Evolutionary conservation across 2,113 vertebrate genomes (phyloP).

Genomic region (Gallinago media): DNA sequence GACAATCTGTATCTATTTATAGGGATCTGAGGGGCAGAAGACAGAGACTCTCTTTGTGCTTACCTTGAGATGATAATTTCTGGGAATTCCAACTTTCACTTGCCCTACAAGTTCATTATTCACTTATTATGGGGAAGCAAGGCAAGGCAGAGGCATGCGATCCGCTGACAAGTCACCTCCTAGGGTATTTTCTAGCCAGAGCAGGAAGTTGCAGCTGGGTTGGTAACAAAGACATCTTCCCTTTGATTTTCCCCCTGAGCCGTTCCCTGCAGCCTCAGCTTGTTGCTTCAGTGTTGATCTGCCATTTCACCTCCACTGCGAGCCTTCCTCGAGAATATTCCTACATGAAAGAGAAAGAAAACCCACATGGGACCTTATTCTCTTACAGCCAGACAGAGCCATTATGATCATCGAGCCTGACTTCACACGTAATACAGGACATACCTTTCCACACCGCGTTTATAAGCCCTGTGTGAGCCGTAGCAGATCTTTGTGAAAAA

Average conservation of each 20-base stretch:
- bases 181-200: constrained; percentile 56
- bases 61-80: neutral
- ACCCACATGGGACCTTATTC: neutral
- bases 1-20: neutral
- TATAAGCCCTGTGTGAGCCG: neutral
- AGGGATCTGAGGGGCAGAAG: neutral
- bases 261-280: neutral
- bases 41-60: constrained; percentile 7
- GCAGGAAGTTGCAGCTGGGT: constrained; percentile 58
- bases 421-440: constrained; percentile 4
- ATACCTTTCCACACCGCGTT: constrained; percentile 19
- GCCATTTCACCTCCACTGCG: neutral
- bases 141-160: neutral
- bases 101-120: neutral
- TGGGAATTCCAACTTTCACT: constrained; percentile 46
- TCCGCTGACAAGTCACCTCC: constrained; percentile 32
- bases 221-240: neutral
- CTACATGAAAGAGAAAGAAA: neutral
- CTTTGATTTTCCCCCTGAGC: neutral
- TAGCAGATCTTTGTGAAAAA: neutral
- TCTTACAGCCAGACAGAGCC: neutral
- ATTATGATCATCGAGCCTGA: neutral
- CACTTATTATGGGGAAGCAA: constrained; percentile 9
- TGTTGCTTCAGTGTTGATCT: neutral
- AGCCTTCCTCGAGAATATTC: neutral